phyloP scores from a whole-genome alignment of 2,888 invertebrate genomes.

The Lapara coniferarum region DNA sequence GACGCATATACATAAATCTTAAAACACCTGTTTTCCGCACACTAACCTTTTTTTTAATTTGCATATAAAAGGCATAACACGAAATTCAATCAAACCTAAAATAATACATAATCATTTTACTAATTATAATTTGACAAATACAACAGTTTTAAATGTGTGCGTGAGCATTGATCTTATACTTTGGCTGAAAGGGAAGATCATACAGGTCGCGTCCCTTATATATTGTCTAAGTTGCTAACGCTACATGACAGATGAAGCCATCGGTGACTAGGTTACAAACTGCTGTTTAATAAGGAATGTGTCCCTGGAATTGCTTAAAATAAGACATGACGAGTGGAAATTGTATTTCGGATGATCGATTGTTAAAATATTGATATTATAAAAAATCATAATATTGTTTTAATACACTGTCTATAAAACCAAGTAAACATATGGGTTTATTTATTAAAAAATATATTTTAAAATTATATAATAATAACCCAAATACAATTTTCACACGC shows the following conservation, averaged over 20 bases:
- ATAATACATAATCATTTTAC: too few species aligned
- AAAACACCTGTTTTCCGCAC: too few species aligned
- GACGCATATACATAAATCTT: too few species aligned
- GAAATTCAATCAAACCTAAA: too few species aligned
- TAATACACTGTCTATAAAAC: background rate
- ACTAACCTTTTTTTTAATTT: too few species aligned
- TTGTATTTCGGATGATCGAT: slow-evolving; percentile 17
- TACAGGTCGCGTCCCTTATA: too few species aligned
- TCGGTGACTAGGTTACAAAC: slow-evolving; percentile 64
- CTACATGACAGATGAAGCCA: slow-evolving; percentile 54
- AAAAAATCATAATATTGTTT: too few species aligned
- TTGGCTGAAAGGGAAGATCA: too few species aligned
- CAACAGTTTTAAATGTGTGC: too few species aligned
- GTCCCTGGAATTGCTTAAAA: slow-evolving; percentile 44
- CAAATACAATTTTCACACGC: slow-evolving; percentile 41
- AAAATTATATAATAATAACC: background rate
- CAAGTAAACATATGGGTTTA: background rate
- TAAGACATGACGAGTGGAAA: slow-evolving; percentile 38
- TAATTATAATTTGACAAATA: too few species aligned
- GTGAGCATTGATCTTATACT: too few species aligned
- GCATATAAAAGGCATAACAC: too few species aligned
- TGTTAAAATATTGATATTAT: background rate
- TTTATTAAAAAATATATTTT: background rate
- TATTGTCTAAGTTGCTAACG: slow-evolving; percentile 33
- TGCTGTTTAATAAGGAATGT: slow-evolving; percentile 51